phyloP scores from a whole-genome alignment of 1,140 invertebrate genomes.

The Kradibia gibbosae region DNA sequence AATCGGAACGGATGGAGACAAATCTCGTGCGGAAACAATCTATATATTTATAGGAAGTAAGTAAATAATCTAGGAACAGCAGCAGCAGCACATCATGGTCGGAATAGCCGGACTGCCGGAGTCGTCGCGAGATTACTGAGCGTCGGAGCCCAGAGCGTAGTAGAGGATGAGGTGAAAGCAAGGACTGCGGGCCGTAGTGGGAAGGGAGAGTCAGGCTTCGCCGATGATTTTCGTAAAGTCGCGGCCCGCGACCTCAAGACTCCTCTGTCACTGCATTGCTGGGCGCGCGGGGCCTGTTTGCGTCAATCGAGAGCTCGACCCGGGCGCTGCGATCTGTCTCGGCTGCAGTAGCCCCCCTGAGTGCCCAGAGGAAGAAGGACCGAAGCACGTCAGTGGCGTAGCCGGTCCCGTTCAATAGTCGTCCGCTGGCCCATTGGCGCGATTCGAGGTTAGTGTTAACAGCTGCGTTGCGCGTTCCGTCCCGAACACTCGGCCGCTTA shows the following conservation, averaged over 20 bases:
- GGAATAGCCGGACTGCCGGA: too few relatives aligned
- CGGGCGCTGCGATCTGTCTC: too few relatives aligned
- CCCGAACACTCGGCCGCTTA: not conserved
- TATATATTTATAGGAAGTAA: not conserved
- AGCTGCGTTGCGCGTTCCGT: not conserved
- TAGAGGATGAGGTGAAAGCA: not conserved
- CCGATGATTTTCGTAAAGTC: not conserved
- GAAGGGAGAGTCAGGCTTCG: not conserved
- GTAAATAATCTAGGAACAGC: too few relatives aligned
- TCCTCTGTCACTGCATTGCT: constrained; percentile 14
- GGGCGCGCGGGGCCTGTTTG: not conserved
- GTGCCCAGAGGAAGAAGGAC: too few relatives aligned
- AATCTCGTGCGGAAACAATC: not conserved
- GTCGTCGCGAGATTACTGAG: too few relatives aligned
- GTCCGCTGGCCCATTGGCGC: not conserved
- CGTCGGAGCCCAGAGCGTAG: not conserved
- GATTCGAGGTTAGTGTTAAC: not conserved
- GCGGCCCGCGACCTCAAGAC: not conserved
- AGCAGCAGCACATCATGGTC: too few relatives aligned
- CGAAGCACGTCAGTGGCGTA: too few relatives aligned
- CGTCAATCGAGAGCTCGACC: not conserved
- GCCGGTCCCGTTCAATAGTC: too few relatives aligned
- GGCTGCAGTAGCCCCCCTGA: too few relatives aligned
- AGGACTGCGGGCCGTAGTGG: too few relatives aligned
- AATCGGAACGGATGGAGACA: not conserved